Evolutionary conservation across 1,140 invertebrate species (phyloP).

Genomic region (Ostrea edulis): DNA sequence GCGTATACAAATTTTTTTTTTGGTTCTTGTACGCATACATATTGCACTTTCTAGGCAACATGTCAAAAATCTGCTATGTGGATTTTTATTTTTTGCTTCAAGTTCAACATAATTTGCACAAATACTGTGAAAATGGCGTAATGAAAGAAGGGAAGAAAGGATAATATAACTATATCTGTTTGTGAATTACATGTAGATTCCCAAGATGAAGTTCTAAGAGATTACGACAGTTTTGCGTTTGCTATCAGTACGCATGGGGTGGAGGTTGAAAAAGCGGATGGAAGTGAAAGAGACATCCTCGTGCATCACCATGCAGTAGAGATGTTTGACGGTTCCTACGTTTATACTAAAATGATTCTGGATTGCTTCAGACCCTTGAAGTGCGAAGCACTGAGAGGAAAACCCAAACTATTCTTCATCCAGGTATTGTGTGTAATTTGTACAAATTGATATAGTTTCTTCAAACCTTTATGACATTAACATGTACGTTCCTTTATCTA

Average conservation of each 20-base stretch:
- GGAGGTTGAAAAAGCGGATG: not conserved
- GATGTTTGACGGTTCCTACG: not conserved
- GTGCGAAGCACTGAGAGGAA: not conserved
- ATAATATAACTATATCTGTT: no score
- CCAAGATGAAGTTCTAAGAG: not conserved
- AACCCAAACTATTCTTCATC: conserved; percentile 40
- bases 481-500: no score
- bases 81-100: no score
- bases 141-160: no score
- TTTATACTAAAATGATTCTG: not conserved
- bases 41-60: no score
- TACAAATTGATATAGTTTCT: no score
- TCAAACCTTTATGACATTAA: no score
- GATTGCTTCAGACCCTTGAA: not conserved
- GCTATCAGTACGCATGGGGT: conserved; percentile 29
- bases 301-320: not conserved
- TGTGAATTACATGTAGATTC: not conserved
- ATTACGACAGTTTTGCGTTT: conserved; percentile 38
- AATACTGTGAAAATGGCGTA: no score
- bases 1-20: no score
- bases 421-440: conserved; percentile 18
- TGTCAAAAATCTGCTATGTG: no score
- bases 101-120: no score
- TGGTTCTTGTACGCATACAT: no score
- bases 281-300: not conserved